Percentiles rank a stretch among this genome's conserved stretches.
Evolutionary conservation across 2,888 invertebrate species (phyloP).

Genomic region (Drosophila tanythrix): DNA sequence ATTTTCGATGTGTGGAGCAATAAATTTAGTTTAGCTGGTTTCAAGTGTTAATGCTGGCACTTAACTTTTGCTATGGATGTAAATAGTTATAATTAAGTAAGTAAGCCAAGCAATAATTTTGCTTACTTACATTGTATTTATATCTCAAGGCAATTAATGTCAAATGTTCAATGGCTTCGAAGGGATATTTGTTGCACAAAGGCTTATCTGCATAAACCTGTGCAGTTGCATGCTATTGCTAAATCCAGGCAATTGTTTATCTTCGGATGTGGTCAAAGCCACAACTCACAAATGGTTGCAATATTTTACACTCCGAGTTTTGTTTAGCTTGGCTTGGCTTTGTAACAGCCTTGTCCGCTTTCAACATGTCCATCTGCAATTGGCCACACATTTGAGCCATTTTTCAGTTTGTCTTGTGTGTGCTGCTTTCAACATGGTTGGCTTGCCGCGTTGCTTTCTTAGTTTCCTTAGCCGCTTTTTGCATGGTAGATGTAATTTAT

Average conservation of each 20-base stretch:
- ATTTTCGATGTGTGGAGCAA: neutral
- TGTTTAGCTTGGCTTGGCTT: conserved; percentile 4
- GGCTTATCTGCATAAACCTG: conserved; percentile 15
- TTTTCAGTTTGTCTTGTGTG: conserved; percentile 30
- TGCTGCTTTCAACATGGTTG: conserved; percentile 27
- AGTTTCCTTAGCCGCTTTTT: conserved; percentile 42
- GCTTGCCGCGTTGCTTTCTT: conserved; percentile 43
- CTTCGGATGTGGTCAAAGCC: conserved; percentile 16
- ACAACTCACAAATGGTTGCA: conserved; percentile 18
- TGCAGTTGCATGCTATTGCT: neutral
- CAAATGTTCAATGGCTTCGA: conserved; percentile 6
- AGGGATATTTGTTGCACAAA: conserved; percentile 12
- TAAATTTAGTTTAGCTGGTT: neutral
- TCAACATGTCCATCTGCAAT: conserved; percentile 52
- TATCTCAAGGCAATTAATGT: conserved; percentile 14
- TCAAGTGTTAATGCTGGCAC: neutral
- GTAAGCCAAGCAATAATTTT: neutral
- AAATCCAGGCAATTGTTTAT: conserved; percentile 30
- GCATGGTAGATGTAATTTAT: conserved; percentile 68
- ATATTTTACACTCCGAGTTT: conserved; percentile 22
- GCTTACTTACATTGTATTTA: neutral
- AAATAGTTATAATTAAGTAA: neutral
- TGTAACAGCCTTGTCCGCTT: conserved; percentile 51
- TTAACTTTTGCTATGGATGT: neutral
- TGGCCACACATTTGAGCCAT: conserved; percentile 37